Evolutionary conservation across 2,113 vertebrate genomes (phyloP).

Genomic region (Dicaeum eximium): DNA sequence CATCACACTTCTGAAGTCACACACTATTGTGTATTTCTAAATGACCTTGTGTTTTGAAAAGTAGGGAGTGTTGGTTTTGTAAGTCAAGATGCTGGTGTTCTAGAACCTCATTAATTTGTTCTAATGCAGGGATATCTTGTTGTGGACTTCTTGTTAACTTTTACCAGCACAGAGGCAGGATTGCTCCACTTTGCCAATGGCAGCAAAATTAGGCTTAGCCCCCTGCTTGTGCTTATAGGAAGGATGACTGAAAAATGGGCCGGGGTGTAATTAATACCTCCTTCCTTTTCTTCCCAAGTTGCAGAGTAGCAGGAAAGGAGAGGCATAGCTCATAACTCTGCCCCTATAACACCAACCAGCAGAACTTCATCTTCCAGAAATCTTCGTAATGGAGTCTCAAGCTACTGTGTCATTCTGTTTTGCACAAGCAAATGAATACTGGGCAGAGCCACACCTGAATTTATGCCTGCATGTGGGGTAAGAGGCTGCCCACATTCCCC

Average conservation of each 20-base stretch:
- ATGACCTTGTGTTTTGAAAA: neutral
- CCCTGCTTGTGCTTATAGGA: neutral
- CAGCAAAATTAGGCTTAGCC: neutral
- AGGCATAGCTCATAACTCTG: neutral
- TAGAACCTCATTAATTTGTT: neutral
- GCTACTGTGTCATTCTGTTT: neutral
- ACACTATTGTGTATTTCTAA: neutral
- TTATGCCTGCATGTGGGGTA: neutral
- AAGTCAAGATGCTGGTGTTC: neutral
- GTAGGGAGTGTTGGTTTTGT: neutral
- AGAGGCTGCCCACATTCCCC: accelerated
- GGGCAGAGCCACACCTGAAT: neutral
- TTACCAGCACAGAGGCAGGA: neutral
- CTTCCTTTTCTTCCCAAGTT: neutral
- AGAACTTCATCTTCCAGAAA: neutral
- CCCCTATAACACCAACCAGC: neutral
- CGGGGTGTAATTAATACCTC: neutral
- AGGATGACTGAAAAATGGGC: neutral
- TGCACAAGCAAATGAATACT: accelerated
- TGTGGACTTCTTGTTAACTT: neutral
- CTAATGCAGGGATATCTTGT: neutral
- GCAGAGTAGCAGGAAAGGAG: neutral
- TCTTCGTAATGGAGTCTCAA: neutral
- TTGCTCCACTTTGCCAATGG: neutral
- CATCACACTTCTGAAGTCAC: neutral